Percentiles rank a stretch among this genome's conserved stretches.
Conservation (phyloP, 2,888 invertebrate species). For the Latrodectus elegans region DNA sequence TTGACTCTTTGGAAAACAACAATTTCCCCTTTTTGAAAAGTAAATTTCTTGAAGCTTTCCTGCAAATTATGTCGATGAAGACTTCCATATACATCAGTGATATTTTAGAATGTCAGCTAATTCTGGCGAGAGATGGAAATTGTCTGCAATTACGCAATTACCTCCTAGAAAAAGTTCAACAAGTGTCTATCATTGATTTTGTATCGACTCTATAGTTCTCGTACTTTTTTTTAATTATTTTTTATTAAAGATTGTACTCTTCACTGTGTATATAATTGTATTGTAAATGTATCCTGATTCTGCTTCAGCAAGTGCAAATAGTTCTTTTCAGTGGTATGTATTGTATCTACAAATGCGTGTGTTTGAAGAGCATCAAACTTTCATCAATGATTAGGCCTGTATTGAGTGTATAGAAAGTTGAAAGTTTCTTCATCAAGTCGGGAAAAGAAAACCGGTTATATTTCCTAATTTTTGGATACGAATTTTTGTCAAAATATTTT, state of each 20-base stretch:
- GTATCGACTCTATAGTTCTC: constrained; percentile 4
- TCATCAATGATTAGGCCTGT: no score
- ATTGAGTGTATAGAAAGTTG: no score
- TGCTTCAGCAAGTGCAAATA: background rate
- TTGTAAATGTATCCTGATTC: constrained; percentile 42
- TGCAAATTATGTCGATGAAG: constrained; percentile 43
- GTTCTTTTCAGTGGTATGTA: constrained; percentile 69
- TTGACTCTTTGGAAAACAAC: constrained; percentile 52
- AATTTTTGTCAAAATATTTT: no score
- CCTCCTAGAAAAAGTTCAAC: constrained; percentile 6
- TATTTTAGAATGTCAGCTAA: background rate
- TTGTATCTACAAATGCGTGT: constrained; percentile 47
- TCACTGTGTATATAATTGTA: constrained; percentile 31
- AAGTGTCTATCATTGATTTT: constrained; percentile 13
- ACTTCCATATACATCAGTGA: constrained; percentile 68
- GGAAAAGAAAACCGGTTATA: no score
- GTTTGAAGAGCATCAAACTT: background rate
- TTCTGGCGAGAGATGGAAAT: constrained; percentile 17
- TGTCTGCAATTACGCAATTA: constrained; percentile 52
- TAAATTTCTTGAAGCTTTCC: background rate
- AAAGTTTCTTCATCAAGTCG: no score
- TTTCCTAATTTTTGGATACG: no score
- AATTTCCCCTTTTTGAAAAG: constrained; percentile 59
- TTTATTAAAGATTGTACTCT: constrained; percentile 1
- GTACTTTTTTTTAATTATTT: no score